A percentile compares a stretch with the other conserved stretches of the same genome.
Evolutionary conservation across 2,113 vertebrate genomes (phyloP).

Genomic region (Paratilapia polleni): DNA sequence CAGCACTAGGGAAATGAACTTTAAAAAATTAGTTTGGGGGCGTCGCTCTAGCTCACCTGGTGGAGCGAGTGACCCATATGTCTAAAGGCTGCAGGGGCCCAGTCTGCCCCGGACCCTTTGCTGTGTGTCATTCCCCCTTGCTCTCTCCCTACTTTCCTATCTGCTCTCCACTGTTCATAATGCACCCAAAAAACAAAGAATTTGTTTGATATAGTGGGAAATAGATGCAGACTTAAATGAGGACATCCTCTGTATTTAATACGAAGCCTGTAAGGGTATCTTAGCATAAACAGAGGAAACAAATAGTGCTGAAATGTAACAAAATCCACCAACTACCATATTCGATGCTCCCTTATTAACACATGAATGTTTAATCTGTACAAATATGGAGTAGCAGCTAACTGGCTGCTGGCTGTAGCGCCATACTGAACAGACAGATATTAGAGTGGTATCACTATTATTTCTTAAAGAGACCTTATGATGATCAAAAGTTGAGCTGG

Average conservation of each 20-base stretch:
- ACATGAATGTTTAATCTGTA: not conserved
- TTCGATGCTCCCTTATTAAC: not conserved
- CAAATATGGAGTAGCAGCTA: not conserved
- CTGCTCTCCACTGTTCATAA: not conserved
- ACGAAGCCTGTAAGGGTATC: not conserved
- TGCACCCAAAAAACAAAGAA: not conserved
- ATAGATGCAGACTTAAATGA: not conserved
- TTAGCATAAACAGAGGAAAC: not conserved
- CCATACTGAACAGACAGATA: too few relatives aligned
- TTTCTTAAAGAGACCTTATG: not conserved
- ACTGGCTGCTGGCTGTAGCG: not conserved
- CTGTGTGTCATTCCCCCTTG: not conserved
- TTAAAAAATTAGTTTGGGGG: not conserved
- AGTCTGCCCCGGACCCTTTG: not conserved
- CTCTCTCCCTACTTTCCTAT: not conserved
- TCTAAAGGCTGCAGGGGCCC: too few relatives aligned
- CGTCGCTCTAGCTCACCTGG: too few relatives aligned
- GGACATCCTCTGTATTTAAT: not conserved
- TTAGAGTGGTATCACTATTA: not conserved
- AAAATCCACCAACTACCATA: not conserved
- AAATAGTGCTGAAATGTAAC: not conserved
- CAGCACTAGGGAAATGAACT: too few relatives aligned
- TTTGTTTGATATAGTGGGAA: not conserved
- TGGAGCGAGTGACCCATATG: too few relatives aligned
- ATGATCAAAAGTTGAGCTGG: not conserved